A percentile compares a stretch with the other conserved stretches of the same genome.
Evolutionary conservation across 2,113 vertebrate genomes (phyloP).

Genomic region (Mungos mungo): DNA sequence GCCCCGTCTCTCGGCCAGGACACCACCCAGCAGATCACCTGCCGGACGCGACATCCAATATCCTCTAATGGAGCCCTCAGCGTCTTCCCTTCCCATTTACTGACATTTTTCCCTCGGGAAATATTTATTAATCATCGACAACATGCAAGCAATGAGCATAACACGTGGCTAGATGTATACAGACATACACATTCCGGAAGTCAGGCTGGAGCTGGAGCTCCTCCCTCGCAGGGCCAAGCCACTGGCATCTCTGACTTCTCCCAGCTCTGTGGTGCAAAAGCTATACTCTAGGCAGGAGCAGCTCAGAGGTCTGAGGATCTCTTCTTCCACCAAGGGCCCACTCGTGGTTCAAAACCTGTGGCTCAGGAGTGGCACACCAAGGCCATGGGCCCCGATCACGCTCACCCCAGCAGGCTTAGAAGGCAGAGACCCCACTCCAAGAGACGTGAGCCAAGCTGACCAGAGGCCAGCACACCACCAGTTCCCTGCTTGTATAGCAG

Average conservation of each 20-base stretch:
- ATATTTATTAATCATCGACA: accelerated
- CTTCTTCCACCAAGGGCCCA: background rate
- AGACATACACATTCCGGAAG: background rate
- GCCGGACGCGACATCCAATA: accelerated
- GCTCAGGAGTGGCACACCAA: accelerated
- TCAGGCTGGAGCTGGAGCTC: background rate
- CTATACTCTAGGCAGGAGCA: background rate
- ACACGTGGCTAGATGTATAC: too few relatives aligned
- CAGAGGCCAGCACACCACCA: background rate
- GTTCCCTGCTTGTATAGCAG: background rate
- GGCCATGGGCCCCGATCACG: accelerated
- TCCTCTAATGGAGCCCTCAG: accelerated
- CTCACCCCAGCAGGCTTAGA: background rate
- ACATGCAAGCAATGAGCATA: accelerated
- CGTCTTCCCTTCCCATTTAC: background rate
- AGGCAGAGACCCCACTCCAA: accelerated
- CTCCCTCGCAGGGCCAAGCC: background rate
- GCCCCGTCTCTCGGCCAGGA: background rate
- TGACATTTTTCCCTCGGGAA: background rate
- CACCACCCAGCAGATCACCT: accelerated
- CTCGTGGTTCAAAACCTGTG: accelerated
- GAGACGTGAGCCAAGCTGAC: background rate
- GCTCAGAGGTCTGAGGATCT: background rate
- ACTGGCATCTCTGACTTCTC: background rate
- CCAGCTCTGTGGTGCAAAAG: background rate